Conservation (phyloP, 2,113 vertebrate genomes). For the Setophaga coronata region DNA sequence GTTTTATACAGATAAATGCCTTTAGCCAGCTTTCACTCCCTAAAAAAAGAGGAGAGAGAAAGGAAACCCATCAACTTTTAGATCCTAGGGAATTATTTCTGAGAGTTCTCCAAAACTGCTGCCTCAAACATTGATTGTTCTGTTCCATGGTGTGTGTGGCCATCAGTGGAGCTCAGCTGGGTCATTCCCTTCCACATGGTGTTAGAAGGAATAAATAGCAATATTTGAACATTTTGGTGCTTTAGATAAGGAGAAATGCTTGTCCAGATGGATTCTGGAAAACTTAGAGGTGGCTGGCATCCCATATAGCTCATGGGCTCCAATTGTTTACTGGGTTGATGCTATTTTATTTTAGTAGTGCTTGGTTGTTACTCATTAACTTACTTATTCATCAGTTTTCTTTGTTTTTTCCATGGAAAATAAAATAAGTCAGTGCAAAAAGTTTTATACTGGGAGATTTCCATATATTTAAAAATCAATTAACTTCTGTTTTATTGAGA, state of each 20-base stretch:
- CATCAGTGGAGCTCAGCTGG: background rate
- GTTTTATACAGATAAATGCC: background rate
- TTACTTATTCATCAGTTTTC: background rate
- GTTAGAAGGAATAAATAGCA: background rate
- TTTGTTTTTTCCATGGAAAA: fast-evolving
- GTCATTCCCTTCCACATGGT: fast-evolving
- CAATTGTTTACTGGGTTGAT: background rate
- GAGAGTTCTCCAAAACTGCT: background rate
- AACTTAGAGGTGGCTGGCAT: fast-evolving
- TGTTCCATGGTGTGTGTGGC: background rate
- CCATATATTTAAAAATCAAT: background rate
- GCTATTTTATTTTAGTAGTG: too few species aligned
- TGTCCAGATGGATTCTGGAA: background rate
- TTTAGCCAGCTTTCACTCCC: background rate
- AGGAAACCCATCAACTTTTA: background rate
- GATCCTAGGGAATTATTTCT: background rate
- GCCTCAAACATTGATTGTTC: background rate
- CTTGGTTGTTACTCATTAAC: background rate
- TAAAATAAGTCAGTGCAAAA: background rate
- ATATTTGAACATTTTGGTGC: background rate
- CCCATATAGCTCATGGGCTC: background rate
- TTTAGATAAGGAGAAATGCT: background rate
- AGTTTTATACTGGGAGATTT: background rate
- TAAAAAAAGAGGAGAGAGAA: background rate
- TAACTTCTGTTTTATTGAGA: background rate